Evolutionary conservation across 2,888 invertebrate genomes (phyloP), one percentile per base, ranked within the genome.

Genomic region (Lasius platythorax): DNA sequence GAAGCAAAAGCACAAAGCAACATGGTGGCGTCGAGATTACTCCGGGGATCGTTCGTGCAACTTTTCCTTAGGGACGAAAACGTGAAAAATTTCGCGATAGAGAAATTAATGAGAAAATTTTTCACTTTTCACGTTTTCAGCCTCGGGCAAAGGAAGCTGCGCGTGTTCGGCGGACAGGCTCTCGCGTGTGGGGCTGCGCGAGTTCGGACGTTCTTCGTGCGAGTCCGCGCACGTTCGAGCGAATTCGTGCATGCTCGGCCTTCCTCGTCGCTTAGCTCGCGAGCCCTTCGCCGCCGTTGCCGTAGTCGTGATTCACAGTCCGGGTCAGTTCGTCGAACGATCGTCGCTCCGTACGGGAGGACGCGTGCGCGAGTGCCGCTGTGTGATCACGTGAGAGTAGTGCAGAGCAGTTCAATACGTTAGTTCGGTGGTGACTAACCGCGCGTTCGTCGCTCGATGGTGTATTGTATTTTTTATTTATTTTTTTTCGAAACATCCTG

Each of bases 251-350:
- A 23, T 8, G 30, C 40, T 83, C 86, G 86, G 56, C 8, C 43
- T 46, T 58, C 1, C 2, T 37, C 81, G 78, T 11, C 85, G 82
- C 82, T 74, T 68, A 74, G 72, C 85, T 56, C 63, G 75, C 40
- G 75, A 78, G 53, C 74, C 81, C 84, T 82, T 84, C 85, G 87
- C 84, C 66, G 43, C 79, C 67, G 75, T 30, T 87, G 84, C 74
- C 85, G 89, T 28, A 50, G 76, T 75, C 66, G 82, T 90, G 90
- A 90, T 85, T 90, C 89, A 90, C 90, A 89, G 89, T 88, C 91
- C 82, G 91, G 90, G 89, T 90, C 89, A 90, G 91, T 90, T 89
- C 85, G 85, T 82, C 88, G 89, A 86, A 87, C 86, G 90, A 85
- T 91, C 89, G 84, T 84, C 87, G 74, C 79, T 78, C 68, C 84